Percentiles rank a stretch among this genome's conserved stretches.
Evolutionary conservation across 2,113 vertebrate species (phyloP).

Genomic region (Siphamia tubifer): DNA sequence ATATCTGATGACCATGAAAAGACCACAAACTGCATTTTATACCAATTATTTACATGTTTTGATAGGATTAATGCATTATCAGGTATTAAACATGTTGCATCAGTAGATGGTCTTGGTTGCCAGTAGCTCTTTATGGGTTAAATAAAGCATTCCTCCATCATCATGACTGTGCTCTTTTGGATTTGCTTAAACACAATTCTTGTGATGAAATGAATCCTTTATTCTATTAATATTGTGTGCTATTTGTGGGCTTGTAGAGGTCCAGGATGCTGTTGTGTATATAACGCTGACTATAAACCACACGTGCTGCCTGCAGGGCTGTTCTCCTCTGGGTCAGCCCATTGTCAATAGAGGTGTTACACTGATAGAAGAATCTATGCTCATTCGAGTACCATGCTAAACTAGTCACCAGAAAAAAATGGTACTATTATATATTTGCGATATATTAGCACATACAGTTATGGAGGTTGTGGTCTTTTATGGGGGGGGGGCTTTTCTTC

Average conservation of each 20-base stretch:
- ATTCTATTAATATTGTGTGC: conserved; percentile 16
- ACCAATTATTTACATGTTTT: too few relatives aligned
- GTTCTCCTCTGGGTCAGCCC: conserved; percentile 48
- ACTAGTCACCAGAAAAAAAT: too few relatives aligned
- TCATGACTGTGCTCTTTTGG: conserved; percentile 18
- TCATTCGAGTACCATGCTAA: background rate
- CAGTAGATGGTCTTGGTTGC: too few relatives aligned
- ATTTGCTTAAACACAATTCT: conserved; percentile 36
- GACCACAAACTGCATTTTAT: too few relatives aligned
- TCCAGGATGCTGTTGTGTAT: conserved; percentile 1
- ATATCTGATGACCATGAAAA: too few relatives aligned
- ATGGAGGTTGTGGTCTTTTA: too few relatives aligned
- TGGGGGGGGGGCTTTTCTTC: too few relatives aligned
- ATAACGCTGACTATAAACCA: conserved; percentile 10
- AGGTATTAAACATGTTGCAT: too few relatives aligned
- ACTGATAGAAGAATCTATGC: conserved; percentile 1
- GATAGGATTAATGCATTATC: too few relatives aligned
- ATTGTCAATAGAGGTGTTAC: conserved; percentile 39
- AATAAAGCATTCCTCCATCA: conserved; percentile 15
- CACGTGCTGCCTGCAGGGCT: conserved; percentile 58
- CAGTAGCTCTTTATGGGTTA: too few relatives aligned
- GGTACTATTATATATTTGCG: too few relatives aligned
- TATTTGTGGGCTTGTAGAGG: conserved; percentile 2
- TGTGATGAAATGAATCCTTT: conserved; percentile 30
- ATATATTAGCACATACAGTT: too few relatives aligned